A percentile compares a stretch with the other conserved stretches of the same genome.
phyloP scores from a whole-genome alignment of 2,797 vertebrate genomes.

The Pachyuromys duprasi region DNA sequence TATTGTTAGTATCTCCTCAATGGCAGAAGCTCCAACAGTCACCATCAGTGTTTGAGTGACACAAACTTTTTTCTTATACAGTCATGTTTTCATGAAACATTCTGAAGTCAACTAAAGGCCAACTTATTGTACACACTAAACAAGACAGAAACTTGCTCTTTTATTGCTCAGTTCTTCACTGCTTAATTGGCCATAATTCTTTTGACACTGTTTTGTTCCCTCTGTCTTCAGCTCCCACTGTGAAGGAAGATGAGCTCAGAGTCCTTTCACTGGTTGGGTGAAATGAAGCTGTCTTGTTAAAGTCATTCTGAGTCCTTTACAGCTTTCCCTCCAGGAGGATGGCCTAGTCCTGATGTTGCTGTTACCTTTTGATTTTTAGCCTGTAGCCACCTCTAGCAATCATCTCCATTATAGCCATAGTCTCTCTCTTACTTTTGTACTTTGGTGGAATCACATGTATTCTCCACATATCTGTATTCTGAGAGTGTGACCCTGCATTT shows the following conservation, averaged over 20 bases:
- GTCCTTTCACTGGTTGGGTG: not conserved
- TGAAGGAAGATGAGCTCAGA: not conserved
- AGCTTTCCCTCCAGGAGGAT: not conserved
- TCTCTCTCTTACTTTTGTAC: not conserved
- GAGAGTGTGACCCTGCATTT: not conserved
- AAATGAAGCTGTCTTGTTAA: not conserved
- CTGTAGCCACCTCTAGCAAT: not conserved
- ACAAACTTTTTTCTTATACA: not conserved
- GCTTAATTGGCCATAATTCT: not conserved
- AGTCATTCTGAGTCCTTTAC: not conserved
- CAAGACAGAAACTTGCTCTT: not conserved
- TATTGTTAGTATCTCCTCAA: not conserved
- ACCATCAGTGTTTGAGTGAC: not conserved
- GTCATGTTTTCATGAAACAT: not conserved
- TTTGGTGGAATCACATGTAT: not conserved
- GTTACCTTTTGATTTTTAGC: not conserved
- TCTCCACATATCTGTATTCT: not conserved
- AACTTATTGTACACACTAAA: not conserved
- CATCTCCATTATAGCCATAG: not conserved
- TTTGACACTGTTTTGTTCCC: too few relatives aligned
- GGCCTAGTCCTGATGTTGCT: not conserved
- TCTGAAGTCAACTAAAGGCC: not conserved
- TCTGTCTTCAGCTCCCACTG: not conserved
- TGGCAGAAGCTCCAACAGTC: not conserved
- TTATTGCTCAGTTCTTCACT: not conserved